Percentiles rank a stretch among this genome's conserved stretches.
Evolutionary conservation across 2,888 invertebrate genomes (phyloP).

Genomic region (Ptychoptera contaminata): DNA sequence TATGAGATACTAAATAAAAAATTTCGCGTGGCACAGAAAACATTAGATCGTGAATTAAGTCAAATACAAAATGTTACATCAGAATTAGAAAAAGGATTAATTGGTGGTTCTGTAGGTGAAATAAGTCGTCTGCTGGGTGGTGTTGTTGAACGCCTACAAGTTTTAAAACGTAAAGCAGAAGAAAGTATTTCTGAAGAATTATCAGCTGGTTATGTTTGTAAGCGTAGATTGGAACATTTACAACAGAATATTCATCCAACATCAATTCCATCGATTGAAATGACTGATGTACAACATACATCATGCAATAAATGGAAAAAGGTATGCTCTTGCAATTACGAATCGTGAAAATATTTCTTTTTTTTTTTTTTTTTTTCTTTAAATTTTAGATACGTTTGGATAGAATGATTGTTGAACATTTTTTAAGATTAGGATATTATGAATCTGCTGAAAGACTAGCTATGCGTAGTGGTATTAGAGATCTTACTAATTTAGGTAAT

Average conservation of each 20-base stretch:
- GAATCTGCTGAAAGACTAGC: conserved; percentile 82
- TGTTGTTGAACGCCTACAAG: conserved; percentile 76
- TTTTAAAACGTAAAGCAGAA: conserved; percentile 85
- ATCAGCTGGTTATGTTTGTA: conserved; percentile 80
- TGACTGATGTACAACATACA: conserved; percentile 22
- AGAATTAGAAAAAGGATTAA: conserved; percentile 63
- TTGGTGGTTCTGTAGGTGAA: conserved; percentile 40
- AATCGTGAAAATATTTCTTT: too few relatives aligned
- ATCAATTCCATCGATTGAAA: conserved; percentile 14
- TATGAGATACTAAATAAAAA: conserved; percentile 96
- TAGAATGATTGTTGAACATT: conserved; percentile 93
- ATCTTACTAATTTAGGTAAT: conserved; percentile 80
- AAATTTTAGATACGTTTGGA: conserved; percentile 51
- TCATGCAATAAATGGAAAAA: conserved; percentile 29
- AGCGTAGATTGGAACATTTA: conserved; percentile 81
- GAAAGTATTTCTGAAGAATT: conserved; percentile 87
- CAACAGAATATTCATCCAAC: conserved; percentile 31
- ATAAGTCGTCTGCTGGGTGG: conserved; percentile 70
- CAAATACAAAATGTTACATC: conserved; percentile 67
- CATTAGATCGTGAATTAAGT: conserved; percentile 80
- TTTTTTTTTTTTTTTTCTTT: too few relatives aligned
- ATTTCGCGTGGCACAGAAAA: conserved; percentile 88
- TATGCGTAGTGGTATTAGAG: conserved; percentile 60
- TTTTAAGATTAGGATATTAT: conserved; percentile 88
- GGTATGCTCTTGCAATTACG: conserved; percentile 13